phyloP scores from a whole-genome alignment of 2,113 vertebrate species.

The Sterrhoptilus dennistouni region DNA sequence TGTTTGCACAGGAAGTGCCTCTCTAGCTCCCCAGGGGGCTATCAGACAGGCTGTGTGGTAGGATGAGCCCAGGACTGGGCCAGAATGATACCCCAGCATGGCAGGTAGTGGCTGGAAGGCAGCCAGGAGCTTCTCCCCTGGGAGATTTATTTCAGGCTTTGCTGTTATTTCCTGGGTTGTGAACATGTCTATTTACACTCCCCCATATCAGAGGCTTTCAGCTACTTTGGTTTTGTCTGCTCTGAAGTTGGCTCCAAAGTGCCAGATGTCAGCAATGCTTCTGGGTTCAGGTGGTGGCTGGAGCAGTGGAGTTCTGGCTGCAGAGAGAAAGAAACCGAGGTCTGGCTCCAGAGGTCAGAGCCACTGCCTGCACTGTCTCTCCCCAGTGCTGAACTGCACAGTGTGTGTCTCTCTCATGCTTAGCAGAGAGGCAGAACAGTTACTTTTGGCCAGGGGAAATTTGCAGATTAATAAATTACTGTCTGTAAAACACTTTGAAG shows the following conservation, averaged over 20 bases:
- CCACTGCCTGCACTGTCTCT: not conserved
- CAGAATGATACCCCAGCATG: not conserved
- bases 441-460: slow-evolving; percentile 48
- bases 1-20: not conserved
- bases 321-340: not conserved
- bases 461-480: slow-evolving; percentile 56
- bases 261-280: not conserved
- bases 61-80: not conserved
- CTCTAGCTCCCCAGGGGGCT: not conserved
- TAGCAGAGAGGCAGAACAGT: not conserved
- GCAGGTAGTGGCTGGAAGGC: not conserved
- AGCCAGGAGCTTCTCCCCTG: not conserved
- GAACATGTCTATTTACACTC: not conserved
- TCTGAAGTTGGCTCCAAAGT: not conserved
- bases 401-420: not conserved
- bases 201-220: not conserved
- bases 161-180: not conserved
- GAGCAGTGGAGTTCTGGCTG: not conserved
- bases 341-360: not conserved
- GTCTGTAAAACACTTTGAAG: slow-evolving; percentile 61
- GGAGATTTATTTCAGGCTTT: not conserved
- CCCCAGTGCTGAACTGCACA: rapidly evolving
- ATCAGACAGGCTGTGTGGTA: not conserved
- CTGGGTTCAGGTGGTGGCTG: not conserved
- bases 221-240: not conserved